A percentile compares a stretch with the other conserved stretches of the same genome.
Conservation (phyloP, 2,797 vertebrate species). For the Ctenopoma kingsleyae region DNA sequence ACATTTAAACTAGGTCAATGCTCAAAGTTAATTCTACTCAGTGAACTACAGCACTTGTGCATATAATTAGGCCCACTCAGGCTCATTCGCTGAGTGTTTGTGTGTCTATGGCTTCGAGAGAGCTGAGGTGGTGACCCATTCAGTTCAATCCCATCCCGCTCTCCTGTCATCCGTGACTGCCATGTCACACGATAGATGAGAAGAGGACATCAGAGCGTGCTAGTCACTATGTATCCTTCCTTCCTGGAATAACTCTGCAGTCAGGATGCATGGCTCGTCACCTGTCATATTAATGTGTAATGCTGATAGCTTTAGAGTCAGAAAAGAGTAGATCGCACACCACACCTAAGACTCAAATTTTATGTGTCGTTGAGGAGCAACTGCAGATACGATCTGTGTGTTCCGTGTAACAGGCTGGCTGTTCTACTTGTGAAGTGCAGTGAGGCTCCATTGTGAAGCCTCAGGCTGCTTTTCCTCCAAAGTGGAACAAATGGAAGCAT, state of each 20-base stretch:
- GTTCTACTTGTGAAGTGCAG: conserved; percentile 18
- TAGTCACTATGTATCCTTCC: conserved; percentile 7
- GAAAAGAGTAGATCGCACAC: neutral
- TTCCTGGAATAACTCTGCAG: neutral
- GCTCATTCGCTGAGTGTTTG: conserved; percentile 12
- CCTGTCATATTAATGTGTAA: conserved; percentile 1
- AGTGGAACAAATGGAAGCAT: conserved; percentile 60
- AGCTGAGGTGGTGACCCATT: conserved; percentile 14
- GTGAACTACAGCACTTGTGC: conserved; percentile 34
- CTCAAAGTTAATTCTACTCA: conserved; percentile 46
- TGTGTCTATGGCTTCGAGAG: neutral
- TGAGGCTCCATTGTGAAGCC: conserved; percentile 21
- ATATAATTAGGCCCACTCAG: conserved; percentile 30
- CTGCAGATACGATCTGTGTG: conserved; percentile 22
- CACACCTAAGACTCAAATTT: neutral
- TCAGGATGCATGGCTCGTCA: neutral
- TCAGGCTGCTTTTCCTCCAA: conserved; percentile 47
- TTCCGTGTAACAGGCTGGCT: neutral
- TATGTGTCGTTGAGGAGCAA: neutral
- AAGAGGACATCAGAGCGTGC: conserved; percentile 14
- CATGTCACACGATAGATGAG: conserved; percentile 8
- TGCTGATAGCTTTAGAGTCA: neutral
- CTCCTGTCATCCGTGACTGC: conserved; percentile 18
- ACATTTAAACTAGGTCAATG: conserved; percentile 60
- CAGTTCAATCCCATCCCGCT: conserved; percentile 15